Evolutionary conservation across 1,140 invertebrate genomes (phyloP).

Genomic region (Euura saliciscinereae): DNA sequence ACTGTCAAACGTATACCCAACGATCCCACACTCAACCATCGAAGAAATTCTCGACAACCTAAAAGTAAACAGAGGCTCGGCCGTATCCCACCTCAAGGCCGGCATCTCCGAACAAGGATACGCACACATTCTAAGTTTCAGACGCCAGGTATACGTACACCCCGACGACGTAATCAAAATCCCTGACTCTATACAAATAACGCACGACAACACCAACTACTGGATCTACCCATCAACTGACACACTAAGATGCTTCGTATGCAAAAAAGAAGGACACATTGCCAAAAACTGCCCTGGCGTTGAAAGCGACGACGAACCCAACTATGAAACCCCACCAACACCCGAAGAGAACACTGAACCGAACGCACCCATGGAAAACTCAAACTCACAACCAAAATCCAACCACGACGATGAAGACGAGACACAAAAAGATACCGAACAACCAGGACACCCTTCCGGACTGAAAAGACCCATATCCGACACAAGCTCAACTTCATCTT

Average conservation of each 20-base stretch:
- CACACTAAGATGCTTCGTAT: constrained; percentile 20
- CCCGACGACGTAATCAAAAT: constrained; percentile 8
- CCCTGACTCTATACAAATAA: constrained; percentile 21
- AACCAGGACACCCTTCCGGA: neutral
- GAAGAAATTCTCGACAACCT: constrained; percentile 16
- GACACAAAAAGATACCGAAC: neutral
- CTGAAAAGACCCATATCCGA: neutral
- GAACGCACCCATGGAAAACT: neutral
- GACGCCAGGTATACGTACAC: constrained; percentile 19
- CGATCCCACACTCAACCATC: constrained; percentile 19
- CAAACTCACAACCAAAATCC: neutral
- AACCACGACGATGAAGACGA: too few species aligned
- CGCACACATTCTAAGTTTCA: constrained; percentile 23
- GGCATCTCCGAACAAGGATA: constrained; percentile 18
- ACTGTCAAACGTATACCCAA: constrained; percentile 27
- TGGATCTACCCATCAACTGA: constrained; percentile 23
- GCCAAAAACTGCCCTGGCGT: constrained; percentile 19
- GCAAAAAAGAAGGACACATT: constrained; percentile 25
- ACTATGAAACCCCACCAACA: neutral
- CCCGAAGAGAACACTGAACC: neutral
- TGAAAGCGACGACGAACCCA: neutral
- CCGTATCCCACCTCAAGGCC: constrained; percentile 17
- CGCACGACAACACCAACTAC: constrained; percentile 19
- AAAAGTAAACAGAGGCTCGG: constrained; percentile 13
- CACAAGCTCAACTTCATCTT: neutral